Evolutionary conservation across 2,113 vertebrate species (phyloP), one percentile per base, ranked within the genome.

Genomic region (Tragelaphus scriptus): DNA sequence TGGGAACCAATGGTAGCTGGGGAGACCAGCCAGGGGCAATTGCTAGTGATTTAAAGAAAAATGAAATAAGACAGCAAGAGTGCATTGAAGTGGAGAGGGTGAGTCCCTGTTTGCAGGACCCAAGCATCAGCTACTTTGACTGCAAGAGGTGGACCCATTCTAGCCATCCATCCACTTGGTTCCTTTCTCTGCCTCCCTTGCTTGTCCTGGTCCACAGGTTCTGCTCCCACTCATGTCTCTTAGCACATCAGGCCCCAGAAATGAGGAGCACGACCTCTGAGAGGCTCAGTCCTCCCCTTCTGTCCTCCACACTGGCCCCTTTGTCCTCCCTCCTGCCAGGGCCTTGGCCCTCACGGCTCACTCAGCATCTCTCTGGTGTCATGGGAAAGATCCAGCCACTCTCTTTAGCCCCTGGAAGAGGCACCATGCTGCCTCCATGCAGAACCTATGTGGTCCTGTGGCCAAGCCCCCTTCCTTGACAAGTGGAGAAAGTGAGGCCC

Each of bases 341-440:
- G 56, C 89, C 30, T 61, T 5, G 30, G 30, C 9, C 40, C 40
- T n/a, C 0, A 2, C 0, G 88, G 40, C 36, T 59, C 88, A 0
- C 13, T 23, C 28, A 0, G 19, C 0, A 0, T 5, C 21, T 10
- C 30, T 80, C 56, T 36, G 40, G 56, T 5, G 7, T 79, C 56
- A 44, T 0, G 26, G 44, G 44, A 26, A 36, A 32, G 49, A 32
- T 26, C 26, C 56, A 28, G 30, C 44, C 14, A 5, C 30, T 58
- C 21, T 23, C 55, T 4, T 16, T 32, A 8, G 55, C 19, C 19
- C 17, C 26, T 40, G 11, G 53, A 44, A 80, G 5, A 90, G 10
- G 26, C 68, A 4, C 11, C 0, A 0, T 4, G 26, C 36, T 25
- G 71, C 53, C 13, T 3, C 13, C 71, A 61, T 0, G 0, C 9